A percentile compares a stretch with the other conserved stretches of the same genome.
Evolutionary conservation across 2,797 vertebrate species (phyloP).

Genomic region (Poecilia gillii): DNA sequence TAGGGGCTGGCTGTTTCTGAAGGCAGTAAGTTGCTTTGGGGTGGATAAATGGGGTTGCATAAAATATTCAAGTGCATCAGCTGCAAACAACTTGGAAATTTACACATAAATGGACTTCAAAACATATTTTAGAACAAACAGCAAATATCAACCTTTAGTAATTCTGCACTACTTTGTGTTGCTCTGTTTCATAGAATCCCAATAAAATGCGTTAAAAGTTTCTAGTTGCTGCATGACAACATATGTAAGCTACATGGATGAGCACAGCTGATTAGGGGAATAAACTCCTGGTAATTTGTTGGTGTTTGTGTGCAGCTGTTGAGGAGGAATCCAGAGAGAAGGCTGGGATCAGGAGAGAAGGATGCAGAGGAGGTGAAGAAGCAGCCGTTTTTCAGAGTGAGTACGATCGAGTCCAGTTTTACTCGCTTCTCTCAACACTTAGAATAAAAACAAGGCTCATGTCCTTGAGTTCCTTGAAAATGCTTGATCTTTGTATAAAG

Average conservation of each 20-base stretch:
- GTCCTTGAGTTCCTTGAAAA: too few relatives aligned
- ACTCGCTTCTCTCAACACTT: neutral
- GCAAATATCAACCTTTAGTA: neutral
- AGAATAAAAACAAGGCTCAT: neutral
- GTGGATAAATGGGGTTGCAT: neutral
- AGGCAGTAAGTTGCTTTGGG: too few relatives aligned
- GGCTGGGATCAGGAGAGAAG: slow-evolving; percentile 89
- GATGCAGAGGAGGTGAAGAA: slow-evolving; percentile 94
- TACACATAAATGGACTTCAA: neutral
- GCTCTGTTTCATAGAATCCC: neutral
- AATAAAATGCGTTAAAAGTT: neutral
- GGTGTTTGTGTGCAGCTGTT: slow-evolving; percentile 77
- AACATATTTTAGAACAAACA: neutral
- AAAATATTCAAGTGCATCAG: neutral
- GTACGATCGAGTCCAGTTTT: slow-evolving; percentile 9
- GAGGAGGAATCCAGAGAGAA: slow-evolving; percentile 88
- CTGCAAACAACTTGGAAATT: neutral
- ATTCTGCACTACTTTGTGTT: neutral
- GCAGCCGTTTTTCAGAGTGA: slow-evolving; percentile 91
- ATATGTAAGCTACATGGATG: neutral
- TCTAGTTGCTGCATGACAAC: neutral
- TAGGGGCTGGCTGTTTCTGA: too few relatives aligned
- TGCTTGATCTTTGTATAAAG: too few relatives aligned
- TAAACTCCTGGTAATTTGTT: neutral
- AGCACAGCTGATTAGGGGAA: neutral